Evolutionary conservation across 1,140 invertebrate genomes (phyloP), one percentile per base, ranked within the genome.

Genomic region (Archegozetes longisetosus): DNA sequence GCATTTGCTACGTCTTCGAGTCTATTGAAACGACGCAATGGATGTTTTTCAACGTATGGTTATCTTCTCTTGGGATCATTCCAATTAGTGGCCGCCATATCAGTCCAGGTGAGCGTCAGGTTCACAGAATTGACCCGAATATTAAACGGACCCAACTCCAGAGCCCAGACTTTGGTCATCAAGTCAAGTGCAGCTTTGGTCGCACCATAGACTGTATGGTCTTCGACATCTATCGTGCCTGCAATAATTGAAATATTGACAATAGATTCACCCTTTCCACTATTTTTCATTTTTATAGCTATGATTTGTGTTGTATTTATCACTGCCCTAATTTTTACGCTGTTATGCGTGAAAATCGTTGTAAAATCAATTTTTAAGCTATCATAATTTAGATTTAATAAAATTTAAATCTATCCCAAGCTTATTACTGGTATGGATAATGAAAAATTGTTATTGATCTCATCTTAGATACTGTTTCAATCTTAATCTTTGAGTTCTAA

Each of bases 51-150:
- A 6, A 40, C 6, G 6, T 17, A 40, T 17, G 32, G 32, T 6
- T 40, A 6, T 40, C 32, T 40, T 6, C 6, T 17, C 17, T 40
- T 40, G 6, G 32, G 32, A 40, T 91, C 82, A n/a, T 80, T 79
- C 90, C 90, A 94, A 13, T 79, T 83, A 17, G 80, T 70, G 67
- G 77, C 79, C 0, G 86, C 87, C 88, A 94, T 89, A 60, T 83
- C 84, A 3, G 90, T 95, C 75, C 90, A 75, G 17, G 88, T 85
- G 0, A 92, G 88, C 1, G 87, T 91, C 9, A 91, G 91, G 74
- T 92, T 91, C 0, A 95, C 82, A 54, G 78, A 77, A 69, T 95
- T 95, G 0, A 91, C 84, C 61, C 91, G 78, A 60, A 96, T 93
- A 61, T 76, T 53, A 48, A 62, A 63, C 14, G 80, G 79, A 0